Evolutionary conservation across 2,888 invertebrate genomes (phyloP).

Genomic region (Aphelenchoides bicaudatus): DNA sequence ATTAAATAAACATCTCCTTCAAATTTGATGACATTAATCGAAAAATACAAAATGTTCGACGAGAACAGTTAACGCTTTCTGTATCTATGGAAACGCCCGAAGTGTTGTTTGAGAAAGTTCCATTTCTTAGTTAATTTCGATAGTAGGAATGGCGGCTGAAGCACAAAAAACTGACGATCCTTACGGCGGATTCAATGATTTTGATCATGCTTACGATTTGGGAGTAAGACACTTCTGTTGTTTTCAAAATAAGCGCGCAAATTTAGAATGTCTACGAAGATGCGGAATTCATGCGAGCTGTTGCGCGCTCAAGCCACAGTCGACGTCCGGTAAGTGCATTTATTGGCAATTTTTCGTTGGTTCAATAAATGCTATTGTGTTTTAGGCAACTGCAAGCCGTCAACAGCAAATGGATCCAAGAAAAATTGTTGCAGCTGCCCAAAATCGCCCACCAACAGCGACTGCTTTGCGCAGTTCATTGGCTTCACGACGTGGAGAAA

Average conservation of each 20-base stretch:
- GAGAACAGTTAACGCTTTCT: too few relatives aligned
- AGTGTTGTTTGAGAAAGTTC: too few relatives aligned
- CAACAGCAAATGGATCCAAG: background rate
- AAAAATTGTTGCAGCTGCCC: background rate
- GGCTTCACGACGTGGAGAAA: slow-evolving; percentile 55
- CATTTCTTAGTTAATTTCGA: background rate
- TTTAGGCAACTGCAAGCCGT: slow-evolving; percentile 1
- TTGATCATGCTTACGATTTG: slow-evolving; percentile 54
- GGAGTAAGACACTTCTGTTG: slow-evolving; percentile 36
- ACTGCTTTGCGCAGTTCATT: slow-evolving; percentile 38
- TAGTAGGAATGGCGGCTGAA: slow-evolving; percentile 10
- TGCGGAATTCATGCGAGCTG: slow-evolving; percentile 73
- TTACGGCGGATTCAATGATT: slow-evolving; percentile 58
- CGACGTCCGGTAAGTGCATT: slow-evolving; percentile 67
- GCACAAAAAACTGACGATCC: slow-evolving; percentile 43
- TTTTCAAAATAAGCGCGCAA: background rate
- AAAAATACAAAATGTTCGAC: too few relatives aligned
- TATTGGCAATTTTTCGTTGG: background rate
- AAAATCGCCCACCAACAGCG: slow-evolving; percentile 22
- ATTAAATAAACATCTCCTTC: background rate
- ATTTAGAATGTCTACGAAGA: slow-evolving; percentile 71
- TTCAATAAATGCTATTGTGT: slow-evolving; percentile 25
- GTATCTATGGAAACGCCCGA: too few relatives aligned
- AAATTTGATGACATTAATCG: too few relatives aligned
- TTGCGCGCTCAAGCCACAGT: slow-evolving; percentile 72